Percentiles rank a stretch among this genome's conserved stretches.
These are phyloP conservation scores for Cyrtodaria siliqua DNA, from an alignment of 2,888 invertebrate species.

Conservation along the genomic window DNA sequence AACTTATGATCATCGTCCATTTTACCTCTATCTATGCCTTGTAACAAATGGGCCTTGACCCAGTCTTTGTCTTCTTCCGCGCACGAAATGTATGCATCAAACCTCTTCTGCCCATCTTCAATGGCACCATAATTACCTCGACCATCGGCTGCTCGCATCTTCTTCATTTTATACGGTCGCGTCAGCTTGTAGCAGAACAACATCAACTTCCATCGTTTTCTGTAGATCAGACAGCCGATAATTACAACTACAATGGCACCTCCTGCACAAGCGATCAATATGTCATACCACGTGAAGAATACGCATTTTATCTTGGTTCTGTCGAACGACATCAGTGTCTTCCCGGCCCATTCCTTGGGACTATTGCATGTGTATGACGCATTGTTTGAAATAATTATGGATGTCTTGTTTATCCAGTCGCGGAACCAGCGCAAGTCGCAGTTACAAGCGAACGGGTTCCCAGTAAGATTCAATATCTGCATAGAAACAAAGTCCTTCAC, in stretches of 20 bases:
- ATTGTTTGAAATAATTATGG: constrained; percentile 43
- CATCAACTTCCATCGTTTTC: constrained; percentile 63
- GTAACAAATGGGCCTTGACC: constrained; percentile 65
- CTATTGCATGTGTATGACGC: constrained; percentile 67
- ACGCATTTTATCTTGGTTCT: constrained; percentile 70
- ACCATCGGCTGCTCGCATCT: constrained; percentile 18
- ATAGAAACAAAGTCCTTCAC: constrained; percentile 90
- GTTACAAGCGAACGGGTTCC: constrained; percentile 95
- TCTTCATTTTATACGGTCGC: not conserved
- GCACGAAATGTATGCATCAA: constrained; percentile 65
- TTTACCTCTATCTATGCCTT: constrained; percentile 63
- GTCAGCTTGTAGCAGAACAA: constrained; percentile 37
- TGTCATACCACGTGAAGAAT: constrained; percentile 56
- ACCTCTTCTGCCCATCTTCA: constrained; percentile 19
- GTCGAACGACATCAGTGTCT: constrained; percentile 65
- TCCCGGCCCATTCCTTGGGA: constrained; percentile 69
- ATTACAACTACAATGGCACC: constrained; percentile 48
- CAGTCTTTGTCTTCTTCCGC: constrained; percentile 66
- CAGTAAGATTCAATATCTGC: constrained; percentile 89
- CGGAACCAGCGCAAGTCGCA: constrained; percentile 96
- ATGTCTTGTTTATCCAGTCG: constrained; percentile 96
- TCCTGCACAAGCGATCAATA: constrained; percentile 41
- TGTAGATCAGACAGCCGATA: constrained; percentile 34
- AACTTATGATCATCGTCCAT: constrained; percentile 41
- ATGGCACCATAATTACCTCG: constrained; percentile 53